Base-by-base conservation (phyloP, 1,140 invertebrate genomes). In the Drosophila prosaltans region DNA sequence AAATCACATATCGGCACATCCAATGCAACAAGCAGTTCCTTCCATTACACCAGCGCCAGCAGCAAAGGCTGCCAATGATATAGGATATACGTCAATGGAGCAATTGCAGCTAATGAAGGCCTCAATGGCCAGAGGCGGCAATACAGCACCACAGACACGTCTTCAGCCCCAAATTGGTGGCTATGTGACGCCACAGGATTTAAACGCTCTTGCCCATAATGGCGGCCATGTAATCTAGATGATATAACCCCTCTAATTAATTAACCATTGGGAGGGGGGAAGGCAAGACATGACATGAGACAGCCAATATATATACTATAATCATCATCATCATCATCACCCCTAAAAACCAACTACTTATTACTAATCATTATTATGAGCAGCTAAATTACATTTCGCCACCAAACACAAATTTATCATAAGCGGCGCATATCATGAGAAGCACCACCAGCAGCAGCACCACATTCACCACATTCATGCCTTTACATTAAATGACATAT, bases 1-100 rank as follows among this genome's bases (percentile, higher is more conserved):
- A 16, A 26, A 51, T 51, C 45, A 51, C n/a, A 2, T 51, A 51
- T 26, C 45, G 5, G 21, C 21, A 24, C 45, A 51, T 51, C 45
- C 69, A 16, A 54, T 40, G 6, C 39, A 61, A 8, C 5, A 43
- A 51, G 3, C 69, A 16, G 11, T 36, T 3, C 26, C 57, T 8
- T 24, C 41, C 5, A 48, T 48, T 24, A 2, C n/a, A 48, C 6
- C 40, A 43, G 16, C 62, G 26, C 26, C 55, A 28, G 16, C 43
- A 3, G 8, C 43, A n/a, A 2, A 6, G 32, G 26, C 32, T 43
- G 67, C 43, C 43, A 51, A 45, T 16, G 76, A 74, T 21, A 77
- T 80, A 7, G 83, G 83, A 30, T 86, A 86, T 41, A 86, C 84
- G 63, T 60, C 84, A 59, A 89, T 88, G 83, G 83, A 88, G 69